Evolutionary conservation across 2,113 vertebrate genomes (phyloP).

Genomic region (Datnioides undecimradiatus): DNA sequence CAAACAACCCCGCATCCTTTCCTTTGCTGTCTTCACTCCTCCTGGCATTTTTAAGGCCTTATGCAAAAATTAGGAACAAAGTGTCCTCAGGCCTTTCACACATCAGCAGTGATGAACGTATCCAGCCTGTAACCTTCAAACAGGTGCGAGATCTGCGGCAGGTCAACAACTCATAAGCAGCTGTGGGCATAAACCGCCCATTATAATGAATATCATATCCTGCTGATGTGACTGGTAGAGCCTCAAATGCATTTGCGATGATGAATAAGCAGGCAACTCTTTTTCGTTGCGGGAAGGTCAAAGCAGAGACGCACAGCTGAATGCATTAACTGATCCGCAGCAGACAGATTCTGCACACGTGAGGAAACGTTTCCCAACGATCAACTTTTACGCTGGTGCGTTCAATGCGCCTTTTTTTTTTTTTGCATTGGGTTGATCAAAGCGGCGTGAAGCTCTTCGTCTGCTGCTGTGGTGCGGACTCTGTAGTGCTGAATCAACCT

Average conservation of each 20-base stretch:
- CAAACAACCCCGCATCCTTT: conserved; percentile 43
- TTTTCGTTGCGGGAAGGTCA: conserved; percentile 74
- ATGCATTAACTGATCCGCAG: conserved; percentile 51
- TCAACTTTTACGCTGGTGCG: not conserved
- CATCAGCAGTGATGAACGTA: not conserved
- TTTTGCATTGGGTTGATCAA: not conserved
- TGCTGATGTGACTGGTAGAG: conserved; percentile 47
- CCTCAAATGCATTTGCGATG: conserved; percentile 64
- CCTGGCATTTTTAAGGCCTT: not conserved
- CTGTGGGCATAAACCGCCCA: conserved; percentile 48
- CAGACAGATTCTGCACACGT: too few relatives aligned
- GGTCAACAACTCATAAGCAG: conserved; percentile 40
- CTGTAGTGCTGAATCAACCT: conserved; percentile 7
- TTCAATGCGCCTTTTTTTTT: not conserved
- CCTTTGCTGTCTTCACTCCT: conserved; percentile 68
- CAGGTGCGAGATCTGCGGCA: not conserved
- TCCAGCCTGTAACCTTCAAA: conserved; percentile 44
- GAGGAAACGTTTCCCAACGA: not conserved
- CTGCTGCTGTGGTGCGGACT: not conserved
- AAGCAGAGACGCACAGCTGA: conserved; percentile 38
- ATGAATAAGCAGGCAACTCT: conserved; percentile 61
- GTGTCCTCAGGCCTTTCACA: conserved; percentile 73
- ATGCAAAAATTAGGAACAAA: conserved; percentile 32
- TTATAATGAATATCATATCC: conserved; percentile 59
- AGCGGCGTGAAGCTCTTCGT: not conserved